phyloP scores from a whole-genome alignment of 2,888 invertebrate genomes.

The Mimas tiliae region DNA sequence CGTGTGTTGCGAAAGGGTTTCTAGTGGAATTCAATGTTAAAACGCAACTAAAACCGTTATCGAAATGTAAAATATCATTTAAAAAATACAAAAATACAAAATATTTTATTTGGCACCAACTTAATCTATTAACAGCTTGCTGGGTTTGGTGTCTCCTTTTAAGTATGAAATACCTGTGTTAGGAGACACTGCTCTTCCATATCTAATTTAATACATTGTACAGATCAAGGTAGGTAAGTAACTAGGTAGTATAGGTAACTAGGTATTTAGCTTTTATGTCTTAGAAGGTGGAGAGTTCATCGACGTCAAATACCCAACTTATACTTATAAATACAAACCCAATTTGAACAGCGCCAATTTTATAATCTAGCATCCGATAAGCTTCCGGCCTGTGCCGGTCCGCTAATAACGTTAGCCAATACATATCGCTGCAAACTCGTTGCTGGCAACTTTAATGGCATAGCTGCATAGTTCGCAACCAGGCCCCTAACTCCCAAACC shows the following conservation, averaged over 20 bases:
- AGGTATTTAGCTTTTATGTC: background rate
- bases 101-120: no score
- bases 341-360: conserved; percentile 10
- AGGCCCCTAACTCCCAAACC: conserved; percentile 15
- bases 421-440: conserved; percentile 21
- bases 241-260: no score
- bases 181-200: no score
- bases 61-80: no score
- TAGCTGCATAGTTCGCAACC: conserved; percentile 12
- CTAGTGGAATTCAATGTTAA: background rate
- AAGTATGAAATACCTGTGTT: no score
- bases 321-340: no score
- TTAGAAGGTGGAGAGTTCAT: background rate
- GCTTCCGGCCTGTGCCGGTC: conserved; percentile 6
- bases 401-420: conserved; percentile 13
- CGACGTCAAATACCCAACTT: background rate
- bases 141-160: no score
- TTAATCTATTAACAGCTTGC: no score
- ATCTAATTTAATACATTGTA: no score
- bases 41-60: background rate
- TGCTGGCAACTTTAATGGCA: conserved; percentile 13
- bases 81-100: no score
- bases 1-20: background rate
- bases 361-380: conserved; percentile 10
- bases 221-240: no score